Evolutionary conservation across 2,797 vertebrate species (phyloP), one percentile per base, ranked within the genome.

Genomic region (Amazona ochrocephala): DNA sequence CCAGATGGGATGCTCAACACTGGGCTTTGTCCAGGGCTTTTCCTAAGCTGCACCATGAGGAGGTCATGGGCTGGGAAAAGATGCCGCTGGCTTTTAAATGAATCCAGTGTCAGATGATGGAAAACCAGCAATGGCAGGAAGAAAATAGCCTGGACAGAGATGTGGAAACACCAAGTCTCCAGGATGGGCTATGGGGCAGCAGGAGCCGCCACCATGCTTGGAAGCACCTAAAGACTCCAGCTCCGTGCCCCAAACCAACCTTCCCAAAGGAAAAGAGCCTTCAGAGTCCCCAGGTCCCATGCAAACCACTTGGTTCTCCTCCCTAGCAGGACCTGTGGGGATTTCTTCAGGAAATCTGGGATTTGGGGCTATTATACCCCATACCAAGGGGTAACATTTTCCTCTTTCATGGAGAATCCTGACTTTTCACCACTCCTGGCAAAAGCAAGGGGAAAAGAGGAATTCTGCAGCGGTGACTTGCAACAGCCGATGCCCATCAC

Each of bases 111-210:
- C 13, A 42, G 10, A 60, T 9, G 2, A 7, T 2, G 17, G 48
- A 58, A 79, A 87, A 65, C 13, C 0, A 48, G 6, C n/a, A 50
- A 54, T 12, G 13, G 3, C 2, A 15, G 13, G 20, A 23, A 50
- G 7, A 62, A 92, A 86, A 77, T 5, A 10, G 5, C 32, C 34
- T 11, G 13, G 21, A 10, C 1, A 3, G 58, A 32, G 29, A n/a
- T 0, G 0, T 2, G 65, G 51, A 22, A 50, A 32, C 2, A 1
- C 8, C 8, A 2, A 20, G 10, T 37, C 62, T 54, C n/a, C 1
- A 0, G 37, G 58, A 24, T 10, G 44, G 66, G 64, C 20, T 17
- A 1, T 1, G 13, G 29, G 14, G 37, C 48, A 68, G n/a, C 44
- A 26, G n/a, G 19, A 60, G 5, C 26, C 8, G 2, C 6, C 3